A percentile compares a stretch with the other conserved stretches of the same genome.
phyloP scores from a whole-genome alignment of 2,888 invertebrate species.

The Limnephilus lunatus region DNA sequence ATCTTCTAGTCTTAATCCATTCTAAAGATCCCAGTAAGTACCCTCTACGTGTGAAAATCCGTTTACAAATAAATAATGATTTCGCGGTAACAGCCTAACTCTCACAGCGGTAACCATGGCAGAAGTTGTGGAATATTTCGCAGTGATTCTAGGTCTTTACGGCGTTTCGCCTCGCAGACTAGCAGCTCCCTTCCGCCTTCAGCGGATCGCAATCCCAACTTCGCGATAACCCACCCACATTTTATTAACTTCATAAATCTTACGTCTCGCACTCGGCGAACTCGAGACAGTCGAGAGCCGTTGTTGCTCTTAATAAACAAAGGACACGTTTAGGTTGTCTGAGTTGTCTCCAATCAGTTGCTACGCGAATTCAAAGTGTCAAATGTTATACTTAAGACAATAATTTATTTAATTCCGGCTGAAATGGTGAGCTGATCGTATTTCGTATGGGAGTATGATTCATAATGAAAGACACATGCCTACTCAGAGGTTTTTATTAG shows the following conservation, averaged over 20 bases:
- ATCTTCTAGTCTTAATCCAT: background rate
- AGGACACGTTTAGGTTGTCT: constrained; percentile 8
- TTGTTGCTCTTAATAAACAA: constrained; percentile 5
- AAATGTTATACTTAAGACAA: background rate
- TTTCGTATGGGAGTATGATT: background rate
- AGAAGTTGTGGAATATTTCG: background rate
- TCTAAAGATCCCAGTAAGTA: no score
- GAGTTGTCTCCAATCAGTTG: background rate
- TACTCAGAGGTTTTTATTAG: background rate
- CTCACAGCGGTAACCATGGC: background rate
- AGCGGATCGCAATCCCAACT: background rate
- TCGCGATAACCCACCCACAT: constrained; percentile 16
- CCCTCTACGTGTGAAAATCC: background rate
- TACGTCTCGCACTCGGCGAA: background rate
- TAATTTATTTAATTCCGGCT: background rate
- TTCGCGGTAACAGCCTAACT: background rate
- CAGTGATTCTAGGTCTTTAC: background rate
- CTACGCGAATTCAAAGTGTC: background rate
- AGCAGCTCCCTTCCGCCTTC: background rate
- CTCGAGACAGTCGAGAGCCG: background rate
- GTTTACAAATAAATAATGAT: background rate
- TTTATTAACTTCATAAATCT: constrained; percentile 18
- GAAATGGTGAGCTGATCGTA: background rate
- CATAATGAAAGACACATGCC: background rate
- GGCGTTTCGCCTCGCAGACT: background rate